Evolutionary conservation across 2,888 invertebrate genomes (phyloP), one percentile per base, ranked within the genome.

Genomic region (Pseudococcus jackbeardsleyi): DNA sequence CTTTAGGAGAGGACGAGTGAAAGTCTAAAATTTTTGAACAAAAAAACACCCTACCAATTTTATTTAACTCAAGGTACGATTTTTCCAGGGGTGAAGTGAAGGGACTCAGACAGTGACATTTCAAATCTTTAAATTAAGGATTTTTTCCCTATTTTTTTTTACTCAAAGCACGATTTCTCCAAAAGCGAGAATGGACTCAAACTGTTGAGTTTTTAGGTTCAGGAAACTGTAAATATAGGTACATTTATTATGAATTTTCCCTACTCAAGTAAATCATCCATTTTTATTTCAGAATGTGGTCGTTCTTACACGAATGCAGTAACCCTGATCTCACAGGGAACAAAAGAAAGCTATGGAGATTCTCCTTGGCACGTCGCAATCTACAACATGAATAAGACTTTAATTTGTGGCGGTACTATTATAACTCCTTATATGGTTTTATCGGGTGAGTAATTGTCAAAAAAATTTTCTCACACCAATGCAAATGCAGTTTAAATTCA

Each of bases 331-430:
- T 17, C n/a, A 17, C n/a, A 88, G 0, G 88, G 88, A 12, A 42
- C 17, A 26, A 48, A 48, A 19, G 84, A 84, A 22, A 68, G 15
- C 3, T 84, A 84, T n/a, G 88, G 84, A 5, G 88, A 88, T 64
- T 84, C 84, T 1, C 88, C 88, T 6, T 88, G 88, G 88, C 84
- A 88, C 42, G 84, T 88, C 4, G 88, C 64, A 2, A 68, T 88
- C 5, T 88, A 88, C 17, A 48, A 84, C 46, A 1, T 22, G n/a
- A 26, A 17, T 6, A 39, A 85, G 15, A 48, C 19, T 5, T 84
- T 88, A 22, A 88, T 88, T 19, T 88, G 88, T 42, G 88, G 88
- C 17, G 88, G 88, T 11, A 88, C 88, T 1, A 59, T 88, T 5
- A 88, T 88, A 6, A 15, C 33, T 33, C 84, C 84, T 17, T 42